phyloP scores from a whole-genome alignment of 2,888 invertebrate genomes.

The Chaitophorus viminalis region DNA sequence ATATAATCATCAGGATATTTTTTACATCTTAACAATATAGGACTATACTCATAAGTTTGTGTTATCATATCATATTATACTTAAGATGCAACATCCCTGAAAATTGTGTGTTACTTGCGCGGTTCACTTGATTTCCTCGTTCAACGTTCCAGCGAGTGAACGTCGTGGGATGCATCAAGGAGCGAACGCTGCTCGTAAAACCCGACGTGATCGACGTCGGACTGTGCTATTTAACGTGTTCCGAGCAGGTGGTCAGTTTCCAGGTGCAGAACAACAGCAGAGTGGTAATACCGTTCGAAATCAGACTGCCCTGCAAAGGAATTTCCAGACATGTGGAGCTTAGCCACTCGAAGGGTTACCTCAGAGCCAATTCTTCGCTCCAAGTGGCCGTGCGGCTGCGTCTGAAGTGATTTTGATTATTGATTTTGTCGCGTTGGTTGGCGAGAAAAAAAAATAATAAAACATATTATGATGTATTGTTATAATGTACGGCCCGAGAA shows the following conservation, averaged over 20 bases:
- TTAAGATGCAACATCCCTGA: background rate
- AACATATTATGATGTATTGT: too few relatives aligned
- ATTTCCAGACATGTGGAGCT: slow-evolving; percentile 58
- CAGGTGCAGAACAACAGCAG: slow-evolving; percentile 60
- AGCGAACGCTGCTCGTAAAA: slow-evolving; percentile 60
- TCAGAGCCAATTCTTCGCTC: slow-evolving; percentile 48
- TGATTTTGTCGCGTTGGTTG: too few relatives aligned
- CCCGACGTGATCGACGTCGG: slow-evolving; percentile 63
- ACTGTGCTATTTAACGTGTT: slow-evolving; percentile 62
- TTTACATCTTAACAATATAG: too few relatives aligned
- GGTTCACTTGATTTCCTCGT: too few relatives aligned
- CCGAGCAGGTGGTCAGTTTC: slow-evolving; percentile 60
- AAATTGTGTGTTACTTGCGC: background rate
- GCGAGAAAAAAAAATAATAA: too few relatives aligned
- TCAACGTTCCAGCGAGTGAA: too few relatives aligned
- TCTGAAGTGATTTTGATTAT: slow-evolving; percentile 34
- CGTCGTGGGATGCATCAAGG: slow-evolving; percentile 20
- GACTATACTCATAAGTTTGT: too few relatives aligned
- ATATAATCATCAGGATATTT: too few relatives aligned
- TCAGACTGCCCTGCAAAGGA: slow-evolving; percentile 46
- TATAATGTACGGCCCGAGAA: too few relatives aligned
- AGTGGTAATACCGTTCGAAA: slow-evolving; percentile 50
- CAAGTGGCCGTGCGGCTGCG: background rate
- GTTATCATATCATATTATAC: too few relatives aligned
- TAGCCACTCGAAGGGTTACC: slow-evolving; percentile 8